phyloP scores from a whole-genome alignment of 2,797 vertebrate species.

The Pipistrellus kuhlii region DNA sequence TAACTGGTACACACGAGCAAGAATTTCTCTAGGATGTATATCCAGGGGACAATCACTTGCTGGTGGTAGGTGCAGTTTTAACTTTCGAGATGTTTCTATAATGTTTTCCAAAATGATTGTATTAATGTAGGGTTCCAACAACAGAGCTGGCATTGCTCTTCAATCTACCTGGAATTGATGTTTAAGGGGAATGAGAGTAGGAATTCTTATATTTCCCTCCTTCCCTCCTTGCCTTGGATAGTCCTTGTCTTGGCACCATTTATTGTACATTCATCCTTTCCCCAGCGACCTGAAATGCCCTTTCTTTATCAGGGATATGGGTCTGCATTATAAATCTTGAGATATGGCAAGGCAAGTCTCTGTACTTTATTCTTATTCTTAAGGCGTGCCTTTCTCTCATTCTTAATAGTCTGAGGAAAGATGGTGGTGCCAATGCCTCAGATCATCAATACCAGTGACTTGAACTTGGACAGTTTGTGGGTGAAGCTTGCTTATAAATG shows the following conservation, averaged over 20 bases:
- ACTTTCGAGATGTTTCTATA: background rate
- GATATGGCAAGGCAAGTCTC: background rate
- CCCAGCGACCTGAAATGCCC: background rate
- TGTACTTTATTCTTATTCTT: constrained; percentile 8
- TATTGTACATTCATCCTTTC: background rate
- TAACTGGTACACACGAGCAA: too few relatives aligned
- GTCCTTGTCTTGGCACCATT: background rate
- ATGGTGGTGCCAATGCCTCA: background rate
- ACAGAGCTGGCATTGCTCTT: background rate
- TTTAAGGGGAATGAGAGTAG: background rate
- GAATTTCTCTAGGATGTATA: background rate
- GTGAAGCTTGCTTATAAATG: constrained; percentile 9
- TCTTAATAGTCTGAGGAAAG: constrained; percentile 7
- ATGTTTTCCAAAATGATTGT: background rate
- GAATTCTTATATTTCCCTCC: background rate
- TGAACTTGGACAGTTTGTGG: background rate
- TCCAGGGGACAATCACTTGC: background rate
- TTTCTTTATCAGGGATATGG: background rate
- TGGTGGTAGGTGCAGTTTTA: background rate
- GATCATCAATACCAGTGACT: constrained; percentile 4
- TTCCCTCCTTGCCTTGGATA: background rate
- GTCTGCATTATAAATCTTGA: background rate
- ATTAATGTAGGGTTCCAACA: too few relatives aligned
- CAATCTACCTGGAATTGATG: background rate
- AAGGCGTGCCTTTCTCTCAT: background rate